Evolutionary conservation across 2,113 vertebrate genomes (phyloP), one percentile per base, ranked within the genome.

Genomic region (Suricata suricatta): DNA sequence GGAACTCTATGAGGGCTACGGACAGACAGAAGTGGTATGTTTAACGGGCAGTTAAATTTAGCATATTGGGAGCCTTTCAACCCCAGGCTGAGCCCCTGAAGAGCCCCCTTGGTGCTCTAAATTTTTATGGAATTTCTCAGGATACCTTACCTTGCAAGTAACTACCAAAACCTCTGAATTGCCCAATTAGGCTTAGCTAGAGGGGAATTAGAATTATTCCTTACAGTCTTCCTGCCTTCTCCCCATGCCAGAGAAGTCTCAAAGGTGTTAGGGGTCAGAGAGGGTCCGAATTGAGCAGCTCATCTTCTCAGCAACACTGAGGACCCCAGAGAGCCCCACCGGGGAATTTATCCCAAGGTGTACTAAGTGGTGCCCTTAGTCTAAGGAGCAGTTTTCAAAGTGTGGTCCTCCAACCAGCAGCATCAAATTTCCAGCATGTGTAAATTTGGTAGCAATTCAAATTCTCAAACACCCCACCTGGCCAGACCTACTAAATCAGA

Each of bases 21-120:
- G 99, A n/a, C 99, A 99, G 97, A 99, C 99, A 0, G 98, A 99
- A 98, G 98, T 98, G 52, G 99, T 99, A 98, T 0, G 97, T 98
- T 89, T 47, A 21, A 63, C 21, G 35, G 50, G 33, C 41, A 25
- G 10, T 60, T 54, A 44, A 25, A 21, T 41, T 84, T 81, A 29
- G 7, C n/a, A 54, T 21, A 12, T 17, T 47, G 23, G 38, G 29
- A 41, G 23, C 0, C 21, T 68, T 82, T 96, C 82, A 74, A 27
- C 7, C 29, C 52, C 15, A 19, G 17, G 29, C 21, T 52, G 31
- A 88, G 64, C n/a, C 50, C n/a, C 21, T 47, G 29, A 89, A 90
- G 47, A n/a, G 16, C 13, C 81, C 54, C 60, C n/a, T 23, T 74
- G 5, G 7, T 5, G 38, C 29, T 89, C 35, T 63, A 76, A 63